Base-by-base conservation (phyloP, 2,888 invertebrate species). In the Drosophila quinaria region DNA sequence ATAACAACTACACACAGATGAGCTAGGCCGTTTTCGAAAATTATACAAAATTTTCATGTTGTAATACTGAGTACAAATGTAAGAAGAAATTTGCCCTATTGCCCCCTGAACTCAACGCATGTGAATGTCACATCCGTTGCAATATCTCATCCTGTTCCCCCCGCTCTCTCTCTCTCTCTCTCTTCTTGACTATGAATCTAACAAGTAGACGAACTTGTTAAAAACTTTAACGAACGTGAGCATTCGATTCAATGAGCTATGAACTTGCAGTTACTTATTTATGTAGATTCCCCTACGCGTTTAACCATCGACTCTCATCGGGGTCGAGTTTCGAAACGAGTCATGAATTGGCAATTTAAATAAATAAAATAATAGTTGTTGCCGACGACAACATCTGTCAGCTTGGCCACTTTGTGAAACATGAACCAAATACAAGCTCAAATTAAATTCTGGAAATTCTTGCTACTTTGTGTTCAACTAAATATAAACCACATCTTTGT, bases 401-500 rank as follows among this genome's bases (percentile, higher is more conserved):
- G 11, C 25, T 19, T 47, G 17, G 15, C 33, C 41, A 17, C 39
- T 46, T 41, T 50, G 41, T 35, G 47, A 33, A 44, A 52, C 19
- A 22, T 15, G 46, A 85, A 72, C 74, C 74, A 86, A 86, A 81
- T 83, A 75, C 73, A 70, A 76, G 81, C 86, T 82, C 68, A 82
- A 85, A 82, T 78, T 78, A 83, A 86, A 84, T 81, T 83, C 83
- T 81, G 72, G 71, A 76, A 76, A 76, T 56, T 55, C 54, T 29
- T 44, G 11, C 10, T 15, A 37, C 22, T 44, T 35, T 59, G 31
- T 17, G 47, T 31, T 44, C 11, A 39, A 25, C 39, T 39, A 9
- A 76, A 72, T 70, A 73, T 70, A 80, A 76, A 62, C 77, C 80
- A 68, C 62, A 73, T 76, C 73, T 68, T 73, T 80, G 74, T 51